Evolutionary conservation across 2,888 invertebrate genomes (phyloP), one percentile per base, ranked within the genome.

Genomic region (Ferdinandea cuprea): DNA sequence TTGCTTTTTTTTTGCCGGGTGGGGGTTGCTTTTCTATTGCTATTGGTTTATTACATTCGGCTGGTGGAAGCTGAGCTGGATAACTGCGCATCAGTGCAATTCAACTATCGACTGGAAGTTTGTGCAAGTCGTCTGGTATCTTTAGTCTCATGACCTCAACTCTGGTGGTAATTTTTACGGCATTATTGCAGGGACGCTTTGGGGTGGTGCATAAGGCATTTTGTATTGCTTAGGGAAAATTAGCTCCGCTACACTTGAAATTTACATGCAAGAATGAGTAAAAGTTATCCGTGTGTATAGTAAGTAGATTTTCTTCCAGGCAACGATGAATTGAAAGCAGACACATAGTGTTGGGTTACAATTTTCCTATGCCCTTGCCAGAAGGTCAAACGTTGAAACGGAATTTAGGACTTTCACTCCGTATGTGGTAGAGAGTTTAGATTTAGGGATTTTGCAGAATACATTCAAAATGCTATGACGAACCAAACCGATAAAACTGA

Each of bases 121-220:
- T 21, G 54, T 52, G 52, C 35, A 50, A 59, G 65, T 28, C 28
- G 61, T 63, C 32, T 71, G 35, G 65, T 50, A 54, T 52, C 42
- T 44, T 59, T 46, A 56, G 78, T 78, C 48, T 72, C 65, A 63
- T 35, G 37, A 37, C 71, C 46, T 77, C 58, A 71, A 54, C 7
- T 63, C n/a, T n/a, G 25, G 59, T 71, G 56, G 63, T 59, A 50
- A 65, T 52, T 69, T 77, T 81, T 71, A 81, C 59, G 77, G 66
- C 40, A 9, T 48, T 15, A 13, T 13, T 15, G 59, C 48, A 63
- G 2, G 6, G 25, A n/a, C 9, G 42, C 30, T 17, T 17, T 11
- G 25, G n/a, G 21, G 13, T 52, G 54, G 42, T 42, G 63, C 48
- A 52, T 30, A 37, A 25, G 37, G 66, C 48, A 17, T 3, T 74